Evolutionary conservation across 2,888 invertebrate species (phyloP).

Genomic region (Phaonia tiefii): DNA sequence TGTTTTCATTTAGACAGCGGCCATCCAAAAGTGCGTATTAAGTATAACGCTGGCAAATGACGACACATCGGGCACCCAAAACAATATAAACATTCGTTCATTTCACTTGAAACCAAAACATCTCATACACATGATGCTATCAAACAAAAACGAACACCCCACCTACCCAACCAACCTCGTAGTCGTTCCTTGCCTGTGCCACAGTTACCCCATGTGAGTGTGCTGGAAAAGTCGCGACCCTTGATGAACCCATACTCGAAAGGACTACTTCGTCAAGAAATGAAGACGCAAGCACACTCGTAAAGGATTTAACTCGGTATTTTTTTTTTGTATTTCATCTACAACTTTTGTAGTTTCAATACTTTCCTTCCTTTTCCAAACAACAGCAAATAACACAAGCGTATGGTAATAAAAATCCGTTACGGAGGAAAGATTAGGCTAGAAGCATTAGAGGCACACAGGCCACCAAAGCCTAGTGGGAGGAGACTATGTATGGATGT

Average conservation of each 20-base stretch:
- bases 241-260: conserved; percentile 23
- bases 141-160: not conserved
- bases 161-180: too few species aligned
- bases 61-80: not conserved
- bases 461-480: too few species aligned
- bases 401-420: conserved; percentile 26
- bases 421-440: conserved; percentile 20
- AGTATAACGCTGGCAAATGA: not conserved
- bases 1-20: not conserved
- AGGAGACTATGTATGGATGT: not conserved
- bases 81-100: not conserved
- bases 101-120: conserved; percentile 4
- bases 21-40: not conserved
- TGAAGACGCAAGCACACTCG: conserved; percentile 52
- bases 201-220: conserved; percentile 26
- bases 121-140: conserved; percentile 21
- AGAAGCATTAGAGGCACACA: not conserved
- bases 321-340: conserved; percentile 49
- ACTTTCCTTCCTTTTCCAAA: conserved; percentile 6
- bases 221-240: conserved; percentile 48
- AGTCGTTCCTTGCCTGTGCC: too few species aligned
- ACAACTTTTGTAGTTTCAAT: conserved; percentile 11
- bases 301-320: conserved; percentile 67
- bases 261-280: conserved; percentile 25
- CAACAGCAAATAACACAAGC: conserved; percentile 3